These are phyloP conservation scores for Zoroaster sp. DNA, from an alignment of 53 echinoderm and acorn worm genomes.

Conservation along the genomic window DNA sequence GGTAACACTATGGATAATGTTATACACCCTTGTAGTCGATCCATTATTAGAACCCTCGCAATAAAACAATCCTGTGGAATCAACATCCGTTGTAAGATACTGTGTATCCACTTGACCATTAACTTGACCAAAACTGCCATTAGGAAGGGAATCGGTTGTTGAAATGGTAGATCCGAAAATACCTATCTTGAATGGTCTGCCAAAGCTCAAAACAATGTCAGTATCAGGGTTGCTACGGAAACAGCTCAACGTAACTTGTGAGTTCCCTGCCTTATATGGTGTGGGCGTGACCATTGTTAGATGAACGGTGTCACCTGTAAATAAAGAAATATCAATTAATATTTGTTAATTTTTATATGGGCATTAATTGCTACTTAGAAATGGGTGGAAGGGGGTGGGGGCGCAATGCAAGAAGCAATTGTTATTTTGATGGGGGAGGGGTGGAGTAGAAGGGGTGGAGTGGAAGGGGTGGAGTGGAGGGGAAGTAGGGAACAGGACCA, in stretches of 20 bases:
- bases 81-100: not conserved
- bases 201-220: not conserved
- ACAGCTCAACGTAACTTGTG: not conserved
- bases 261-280: not conserved
- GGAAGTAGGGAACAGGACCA: too few relatives aligned
- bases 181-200: not conserved
- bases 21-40: conserved; percentile 33
- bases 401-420: too few relatives aligned
- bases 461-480: too few relatives aligned
- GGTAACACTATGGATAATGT: not conserved
- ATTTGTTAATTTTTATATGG: too few relatives aligned
- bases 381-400: too few relatives aligned
- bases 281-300: not conserved
- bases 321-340: not conserved
- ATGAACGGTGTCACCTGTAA: not conserved
- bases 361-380: too few relatives aligned
- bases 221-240: conserved; percentile 39
- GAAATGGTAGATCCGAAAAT: not conserved
- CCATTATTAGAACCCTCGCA: conserved; percentile 25
- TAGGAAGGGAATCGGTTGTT: not conserved
- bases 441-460: too few relatives aligned
- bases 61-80: conserved; percentile 31
- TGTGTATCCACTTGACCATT: not conserved
- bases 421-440: too few relatives aligned
- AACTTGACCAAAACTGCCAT: not conserved